phyloP scores from a whole-genome alignment of 2,797 vertebrate genomes.

The Potorous gilbertii region DNA sequence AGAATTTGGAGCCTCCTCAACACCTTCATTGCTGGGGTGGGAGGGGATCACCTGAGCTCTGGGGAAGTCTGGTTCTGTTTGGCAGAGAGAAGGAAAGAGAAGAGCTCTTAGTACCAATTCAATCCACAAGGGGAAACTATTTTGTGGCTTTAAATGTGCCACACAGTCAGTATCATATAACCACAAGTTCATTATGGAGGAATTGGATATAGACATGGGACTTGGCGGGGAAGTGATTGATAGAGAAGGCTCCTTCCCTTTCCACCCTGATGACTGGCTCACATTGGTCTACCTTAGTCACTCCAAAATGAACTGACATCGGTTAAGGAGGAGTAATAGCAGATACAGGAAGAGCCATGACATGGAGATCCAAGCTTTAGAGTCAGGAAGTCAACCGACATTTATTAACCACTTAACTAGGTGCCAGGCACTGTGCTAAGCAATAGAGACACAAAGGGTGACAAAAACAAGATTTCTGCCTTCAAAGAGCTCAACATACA shows the following conservation, averaged over 20 bases:
- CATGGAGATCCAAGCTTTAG: not conserved
- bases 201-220: not conserved
- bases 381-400: not conserved
- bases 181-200: constrained; percentile 21
- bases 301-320: not conserved
- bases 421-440: not conserved
- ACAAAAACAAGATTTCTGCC: not conserved
- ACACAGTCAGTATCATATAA: constrained; percentile 21
- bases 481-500: not conserved
- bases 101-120: not conserved
- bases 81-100: constrained; percentile 11
- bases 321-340: not conserved
- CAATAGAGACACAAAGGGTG: not conserved
- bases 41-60: not conserved
- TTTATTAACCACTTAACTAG: not conserved
- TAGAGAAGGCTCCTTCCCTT: constrained; percentile 26
- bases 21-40: not conserved
- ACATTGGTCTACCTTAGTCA: not conserved
- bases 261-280: constrained; percentile 37
- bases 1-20: not conserved
- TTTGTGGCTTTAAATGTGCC: constrained; percentile 10
- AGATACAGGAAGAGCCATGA: not conserved
- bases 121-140: constrained; percentile 35
- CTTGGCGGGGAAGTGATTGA: constrained; percentile 18
- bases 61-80: constrained; percentile 6